phyloP scores from a whole-genome alignment of 2,797 vertebrate species.

The Crenuchus spilurus region DNA sequence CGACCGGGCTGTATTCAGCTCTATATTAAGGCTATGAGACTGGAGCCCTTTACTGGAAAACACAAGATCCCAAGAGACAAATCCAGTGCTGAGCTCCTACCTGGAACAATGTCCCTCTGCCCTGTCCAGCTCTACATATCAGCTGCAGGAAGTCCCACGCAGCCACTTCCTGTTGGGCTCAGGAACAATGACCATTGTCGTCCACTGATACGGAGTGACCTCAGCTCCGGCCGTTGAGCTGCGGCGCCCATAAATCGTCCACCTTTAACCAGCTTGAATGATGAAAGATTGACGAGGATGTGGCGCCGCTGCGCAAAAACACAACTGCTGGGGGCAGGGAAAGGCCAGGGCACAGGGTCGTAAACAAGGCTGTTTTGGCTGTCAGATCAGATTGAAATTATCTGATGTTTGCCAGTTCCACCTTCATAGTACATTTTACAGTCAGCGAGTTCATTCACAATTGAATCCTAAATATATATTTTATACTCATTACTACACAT shows the following conservation, averaged over 20 bases:
- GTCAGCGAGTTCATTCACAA: neutral
- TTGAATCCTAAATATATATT: too few relatives aligned
- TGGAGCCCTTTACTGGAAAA: slow-evolving; percentile 57
- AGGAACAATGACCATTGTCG: slow-evolving; percentile 84
- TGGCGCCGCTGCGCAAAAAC: slow-evolving; percentile 60
- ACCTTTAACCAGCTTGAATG: slow-evolving; percentile 71
- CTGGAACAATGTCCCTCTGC: slow-evolving; percentile 69
- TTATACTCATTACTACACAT: too few relatives aligned
- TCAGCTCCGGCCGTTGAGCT: slow-evolving; percentile 77
- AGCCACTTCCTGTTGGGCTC: slow-evolving; percentile 78
- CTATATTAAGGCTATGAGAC: slow-evolving; percentile 59
- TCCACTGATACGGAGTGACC: slow-evolving; percentile 75
- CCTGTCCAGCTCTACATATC: slow-evolving; percentile 66
- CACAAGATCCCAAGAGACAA: slow-evolving; percentile 51
- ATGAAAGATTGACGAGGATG: slow-evolving; percentile 74
- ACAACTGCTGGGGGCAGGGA: slow-evolving; percentile 51
- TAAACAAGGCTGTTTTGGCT: slow-evolving; percentile 34
- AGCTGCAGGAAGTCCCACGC: slow-evolving; percentile 76
- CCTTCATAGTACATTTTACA: neutral
- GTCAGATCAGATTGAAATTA: slow-evolving; percentile 19
- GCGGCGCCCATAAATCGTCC: slow-evolving; percentile 74
- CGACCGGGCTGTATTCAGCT: slow-evolving; percentile 48
- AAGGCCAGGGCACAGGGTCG: too few relatives aligned
- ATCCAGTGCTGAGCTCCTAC: slow-evolving; percentile 53
- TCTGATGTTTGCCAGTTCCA: slow-evolving; percentile 21